phyloP scores from a whole-genome alignment of 2,797 vertebrate genomes.

The Lophius americanus region DNA sequence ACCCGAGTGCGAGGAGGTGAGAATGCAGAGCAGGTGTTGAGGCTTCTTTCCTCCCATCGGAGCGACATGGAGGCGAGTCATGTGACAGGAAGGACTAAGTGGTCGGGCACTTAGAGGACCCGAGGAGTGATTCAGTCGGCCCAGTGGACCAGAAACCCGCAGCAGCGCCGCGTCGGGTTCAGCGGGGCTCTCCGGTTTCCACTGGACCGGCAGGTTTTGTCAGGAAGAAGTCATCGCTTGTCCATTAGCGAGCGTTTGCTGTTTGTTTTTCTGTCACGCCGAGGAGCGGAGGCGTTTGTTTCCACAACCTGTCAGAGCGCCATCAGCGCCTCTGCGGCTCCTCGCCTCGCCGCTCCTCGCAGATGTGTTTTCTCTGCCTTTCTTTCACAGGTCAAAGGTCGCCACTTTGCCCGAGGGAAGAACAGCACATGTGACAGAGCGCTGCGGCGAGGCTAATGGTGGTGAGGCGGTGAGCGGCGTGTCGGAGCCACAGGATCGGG shows the following conservation, averaged over 20 bases:
- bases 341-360: slow-evolving; percentile 60
- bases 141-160: slow-evolving; percentile 68
- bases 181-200: slow-evolving; percentile 32
- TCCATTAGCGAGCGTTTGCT: slow-evolving; percentile 57
- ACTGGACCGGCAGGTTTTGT: slow-evolving; percentile 8
- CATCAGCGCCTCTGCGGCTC: slow-evolving; percentile 53
- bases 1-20: slow-evolving; percentile 2
- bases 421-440: slow-evolving; percentile 68
- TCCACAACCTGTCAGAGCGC: slow-evolving; percentile 75
- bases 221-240: slow-evolving; percentile 56
- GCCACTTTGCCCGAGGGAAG: slow-evolving; percentile 60
- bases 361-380: slow-evolving; percentile 68
- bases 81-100: slow-evolving; percentile 56
- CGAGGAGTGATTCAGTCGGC: slow-evolving; percentile 56
- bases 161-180: slow-evolving; percentile 66
- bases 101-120: slow-evolving; percentile 44
- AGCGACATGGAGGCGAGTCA: slow-evolving; percentile 28
- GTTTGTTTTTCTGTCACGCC: slow-evolving; percentile 75
- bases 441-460: slow-evolving; percentile 67
- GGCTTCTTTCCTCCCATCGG: slow-evolving; percentile 22
- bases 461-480: slow-evolving; percentile 60
- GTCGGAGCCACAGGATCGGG: slow-evolving; percentile 67
- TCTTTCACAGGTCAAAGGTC: slow-evolving; percentile 73
- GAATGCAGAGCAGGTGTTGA: slow-evolving; percentile 31
- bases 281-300: slow-evolving; percentile 72